Base-by-base conservation (phyloP, 1,140 invertebrate species). In the Hycleus cichorii region DNA sequence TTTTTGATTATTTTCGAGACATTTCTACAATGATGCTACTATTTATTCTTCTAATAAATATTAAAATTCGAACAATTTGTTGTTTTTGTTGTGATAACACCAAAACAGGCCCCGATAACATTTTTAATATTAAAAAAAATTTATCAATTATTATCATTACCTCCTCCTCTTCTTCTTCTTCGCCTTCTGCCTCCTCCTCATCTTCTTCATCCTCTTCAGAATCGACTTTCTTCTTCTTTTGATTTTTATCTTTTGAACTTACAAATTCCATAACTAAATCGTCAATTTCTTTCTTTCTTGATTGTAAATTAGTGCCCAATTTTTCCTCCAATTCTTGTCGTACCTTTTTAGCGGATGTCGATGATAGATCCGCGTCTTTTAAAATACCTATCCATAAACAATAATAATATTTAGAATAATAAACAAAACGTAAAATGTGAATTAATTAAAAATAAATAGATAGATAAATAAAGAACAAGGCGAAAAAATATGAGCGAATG, bases 261-360 rank as follows among this genome's bases (percentile, higher is more conserved):
- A 87, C 75, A 63, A 79, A 83, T 58, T 87, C 86, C 87, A 93
- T 90, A 0, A 93, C 88, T 40, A 93, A 75, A 62, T 85, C 82
- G 65, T 93, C 90, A 26, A 93, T 86, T 71, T 92, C 83, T 72
- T 91, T 89, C 75, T 89, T 91, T 65, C 88, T 87, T 47, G 71
- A 77, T 25, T 81, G 76, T 9, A 96, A 77, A 65, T 93, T 89
- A 55, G 83, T 78, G 42, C 85, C 86, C 8, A 93, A 77, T 69
- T 89, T 88, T 58, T 88, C 82, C 74, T 96, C 91, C 55, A 95
- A 77, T 69, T 90, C 84, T 74, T 89, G 85, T 27, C 92, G 84
- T n/a, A 96, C 90, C 75, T 93, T 91, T 68, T 95, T 96, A 1
- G 90, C 87, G 8, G 91, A 91, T 64, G 89, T 88, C 39, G 83